A percentile compares a stretch with the other conserved stretches of the same genome.
Conservation (phyloP, 2,797 vertebrate genomes). For the Australoheros facetus region DNA sequence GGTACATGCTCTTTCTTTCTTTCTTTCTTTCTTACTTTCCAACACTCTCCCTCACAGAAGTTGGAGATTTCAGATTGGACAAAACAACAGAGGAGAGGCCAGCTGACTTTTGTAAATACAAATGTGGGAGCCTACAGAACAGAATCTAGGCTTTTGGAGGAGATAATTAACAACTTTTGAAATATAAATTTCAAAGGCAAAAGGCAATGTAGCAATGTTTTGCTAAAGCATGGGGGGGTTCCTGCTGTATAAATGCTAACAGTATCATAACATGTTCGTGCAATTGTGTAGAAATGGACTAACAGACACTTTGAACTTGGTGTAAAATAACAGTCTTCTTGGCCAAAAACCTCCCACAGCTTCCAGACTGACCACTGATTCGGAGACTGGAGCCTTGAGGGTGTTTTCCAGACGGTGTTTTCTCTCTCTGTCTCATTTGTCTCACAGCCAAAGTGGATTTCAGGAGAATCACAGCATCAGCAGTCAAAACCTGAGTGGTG, state of each 20-base stretch:
- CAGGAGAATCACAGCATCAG: conserved; percentile 69
- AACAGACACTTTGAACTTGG: conserved; percentile 32
- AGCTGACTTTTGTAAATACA: conserved; percentile 46
- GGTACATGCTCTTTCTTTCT: conserved; percentile 59
- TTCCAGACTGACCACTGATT: conserved; percentile 58
- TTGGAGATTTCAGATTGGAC: conserved; percentile 68
- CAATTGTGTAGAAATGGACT: background rate
- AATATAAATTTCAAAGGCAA: background rate
- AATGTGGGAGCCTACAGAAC: conserved; percentile 17
- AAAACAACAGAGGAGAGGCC: conserved; percentile 56
- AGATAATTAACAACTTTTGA: background rate
- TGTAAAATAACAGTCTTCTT: conserved; percentile 38
- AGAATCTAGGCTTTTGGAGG: background rate
- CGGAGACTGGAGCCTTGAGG: conserved; percentile 45
- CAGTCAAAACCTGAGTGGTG: conserved; percentile 58
- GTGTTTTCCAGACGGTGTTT: conserved; percentile 65
- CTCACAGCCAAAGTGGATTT: conserved; percentile 63
- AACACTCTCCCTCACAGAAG: conserved; percentile 46
- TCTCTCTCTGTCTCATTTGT: conserved; percentile 64
- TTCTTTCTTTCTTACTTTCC: conserved; percentile 53
- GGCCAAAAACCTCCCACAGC: conserved; percentile 56
- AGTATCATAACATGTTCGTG: background rate
- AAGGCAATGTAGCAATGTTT: background rate
- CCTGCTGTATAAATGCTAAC: background rate
- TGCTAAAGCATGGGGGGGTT: background rate